phyloP scores from a whole-genome alignment of 2,888 invertebrate species.

The Amiota communis region DNA sequence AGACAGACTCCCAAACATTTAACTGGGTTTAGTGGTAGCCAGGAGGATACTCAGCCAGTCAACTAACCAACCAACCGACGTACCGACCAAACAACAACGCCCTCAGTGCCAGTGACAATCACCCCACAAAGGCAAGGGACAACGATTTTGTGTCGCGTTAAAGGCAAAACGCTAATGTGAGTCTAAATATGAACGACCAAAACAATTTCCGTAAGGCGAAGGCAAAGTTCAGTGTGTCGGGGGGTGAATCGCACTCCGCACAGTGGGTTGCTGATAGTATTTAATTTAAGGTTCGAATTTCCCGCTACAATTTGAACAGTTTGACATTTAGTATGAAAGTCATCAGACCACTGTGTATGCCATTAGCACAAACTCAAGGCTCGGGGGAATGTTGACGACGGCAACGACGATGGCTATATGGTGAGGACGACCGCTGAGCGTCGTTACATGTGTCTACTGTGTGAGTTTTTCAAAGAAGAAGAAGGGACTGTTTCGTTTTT shows the following conservation, averaged over 20 bases:
- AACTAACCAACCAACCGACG: neutral
- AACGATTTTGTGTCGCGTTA: constrained; percentile 8
- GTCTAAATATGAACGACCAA: constrained; percentile 61
- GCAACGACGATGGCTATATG: neutral
- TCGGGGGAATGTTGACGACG: neutral
- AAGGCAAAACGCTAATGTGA: constrained; percentile 58
- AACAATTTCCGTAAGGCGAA: constrained; percentile 57
- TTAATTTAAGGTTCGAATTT: neutral
- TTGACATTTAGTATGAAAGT: neutral
- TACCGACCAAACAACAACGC: constrained; percentile 1
- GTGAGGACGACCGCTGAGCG: neutral
- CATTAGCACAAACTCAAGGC: constrained; percentile 18
- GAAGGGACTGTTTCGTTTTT: constrained; percentile 45
- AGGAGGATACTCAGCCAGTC: neutral
- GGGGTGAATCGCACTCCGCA: constrained; percentile 25
- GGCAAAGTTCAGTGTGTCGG: constrained; percentile 36
- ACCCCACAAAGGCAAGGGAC: neutral
- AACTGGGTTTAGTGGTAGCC: neutral
- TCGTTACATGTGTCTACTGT: constrained; percentile 16
- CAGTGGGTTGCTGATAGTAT: constrained; percentile 28
- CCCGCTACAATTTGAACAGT: neutral
- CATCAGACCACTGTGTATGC: constrained; percentile 18
- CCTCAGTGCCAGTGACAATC: neutral
- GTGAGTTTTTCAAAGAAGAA: neutral
- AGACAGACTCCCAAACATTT: constrained; percentile 1